A percentile compares a stretch with the other conserved stretches of the same genome.
Evolutionary conservation across 2,113 vertebrate genomes (phyloP).

Genomic region (Eulemur rufifrons): DNA sequence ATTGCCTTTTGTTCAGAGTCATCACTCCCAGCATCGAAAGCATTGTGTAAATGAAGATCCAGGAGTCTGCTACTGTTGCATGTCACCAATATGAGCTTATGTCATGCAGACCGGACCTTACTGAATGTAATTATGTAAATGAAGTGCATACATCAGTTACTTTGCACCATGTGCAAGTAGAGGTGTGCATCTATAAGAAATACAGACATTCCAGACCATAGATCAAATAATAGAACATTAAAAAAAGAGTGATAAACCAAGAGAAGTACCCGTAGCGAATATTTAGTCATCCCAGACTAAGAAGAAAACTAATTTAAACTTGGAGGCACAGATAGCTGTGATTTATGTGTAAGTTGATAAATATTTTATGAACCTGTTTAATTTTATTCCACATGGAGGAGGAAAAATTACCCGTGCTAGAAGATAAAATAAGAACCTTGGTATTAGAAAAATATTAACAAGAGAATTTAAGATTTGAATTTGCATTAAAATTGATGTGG

Average conservation of each 20-base stretch:
- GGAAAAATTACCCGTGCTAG: not conserved
- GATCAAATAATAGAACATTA: not conserved
- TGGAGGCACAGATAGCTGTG: not conserved
- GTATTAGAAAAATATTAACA: not conserved
- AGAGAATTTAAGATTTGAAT: conserved; percentile 32
- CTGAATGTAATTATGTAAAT: not conserved
- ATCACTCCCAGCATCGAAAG: not conserved
- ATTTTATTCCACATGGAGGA: not conserved
- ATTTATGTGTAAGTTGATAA: not conserved
- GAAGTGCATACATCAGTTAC: not conserved
- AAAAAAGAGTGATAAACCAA: not conserved
- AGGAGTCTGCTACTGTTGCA: not conserved
- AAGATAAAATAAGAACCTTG: not conserved
- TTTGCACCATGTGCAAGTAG: not conserved
- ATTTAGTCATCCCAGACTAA: not conserved
- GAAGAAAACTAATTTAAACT: not conserved
- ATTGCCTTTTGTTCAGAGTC: not conserved
- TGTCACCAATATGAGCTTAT: not conserved
- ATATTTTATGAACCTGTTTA: conserved; percentile 44
- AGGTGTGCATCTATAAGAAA: not conserved
- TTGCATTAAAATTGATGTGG: not conserved
- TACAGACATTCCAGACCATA: not conserved
- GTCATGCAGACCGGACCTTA: not conserved
- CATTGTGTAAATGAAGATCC: not conserved
- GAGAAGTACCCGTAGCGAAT: not conserved